Evolutionary conservation across 2,888 invertebrate species (phyloP), one percentile per base, ranked within the genome.

Genomic region (Thelaira solivaga): DNA sequence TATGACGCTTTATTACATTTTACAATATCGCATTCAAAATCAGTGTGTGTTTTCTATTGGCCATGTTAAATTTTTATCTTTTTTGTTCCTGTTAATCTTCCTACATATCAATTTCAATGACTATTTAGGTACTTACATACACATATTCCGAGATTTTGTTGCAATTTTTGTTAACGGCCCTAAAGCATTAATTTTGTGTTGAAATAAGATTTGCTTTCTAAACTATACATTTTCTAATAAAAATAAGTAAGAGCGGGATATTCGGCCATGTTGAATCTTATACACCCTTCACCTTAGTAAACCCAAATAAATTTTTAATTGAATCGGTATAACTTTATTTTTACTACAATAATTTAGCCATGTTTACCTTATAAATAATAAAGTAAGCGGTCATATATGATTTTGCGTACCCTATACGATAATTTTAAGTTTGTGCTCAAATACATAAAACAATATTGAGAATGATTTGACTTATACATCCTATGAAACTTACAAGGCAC

Each of bases 131-230:
- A 31, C 31, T 67, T 31, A 41, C 41, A 31, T 43, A 20, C 7
- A 43, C 53, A 53, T 53, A 41, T 26, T 10, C 47, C 41, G 26
- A 53, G 41, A 53, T 67, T 53, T 41, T 6, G 43, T 22, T 31
- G 26, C 10, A 29, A 5, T 24, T 34, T 65, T 2, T 26, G 7
- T 36, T 18, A 29, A 2, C 16, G 41, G 43, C 34, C 67, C 67
- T 55, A n/a, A 22, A 45, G 67, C 43, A 5, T n/a, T 45, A 55
- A 67, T 67, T 45, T 55, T 55, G 29, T 53, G 3, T 65, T 4
- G 26, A 41, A 64, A 13, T 49, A 11, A 13, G 67, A 4, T 39
- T 20, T 20, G 22, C 18, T 34, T 36, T 31, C 13, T 31, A 20
- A 20, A 53, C 13, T 34, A 34, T 7, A 11, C 6, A 34, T 34